A percentile compares a stretch with the other conserved stretches of the same genome.
Evolutionary conservation across 1,140 invertebrate species (phyloP).

Genomic region (Phocides pigmalion): DNA sequence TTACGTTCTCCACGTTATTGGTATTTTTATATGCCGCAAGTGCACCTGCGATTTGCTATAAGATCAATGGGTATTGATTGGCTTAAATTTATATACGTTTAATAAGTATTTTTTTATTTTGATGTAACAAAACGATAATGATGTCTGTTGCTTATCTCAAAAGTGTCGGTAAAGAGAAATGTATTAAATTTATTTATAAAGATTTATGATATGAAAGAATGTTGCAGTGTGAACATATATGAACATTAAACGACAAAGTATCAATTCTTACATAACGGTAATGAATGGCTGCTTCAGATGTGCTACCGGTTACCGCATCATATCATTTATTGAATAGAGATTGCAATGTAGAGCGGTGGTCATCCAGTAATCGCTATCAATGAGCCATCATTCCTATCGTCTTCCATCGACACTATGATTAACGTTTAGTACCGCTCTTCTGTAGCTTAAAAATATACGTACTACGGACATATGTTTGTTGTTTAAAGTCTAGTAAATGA

Average conservation of each 20-base stretch:
- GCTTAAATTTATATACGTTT: not conserved
- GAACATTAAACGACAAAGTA: slow-evolving; percentile 9
- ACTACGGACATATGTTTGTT: slow-evolving; percentile 16
- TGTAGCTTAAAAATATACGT: not conserved
- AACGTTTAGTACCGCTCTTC: slow-evolving; percentile 4
- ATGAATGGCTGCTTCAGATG: slow-evolving; percentile 7
- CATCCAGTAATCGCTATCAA: slow-evolving; percentile 2
- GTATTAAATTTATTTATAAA: too few relatives aligned
- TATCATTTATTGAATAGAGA: slow-evolving; percentile 28
- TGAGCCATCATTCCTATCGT: slow-evolving; percentile 1
- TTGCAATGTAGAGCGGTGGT: slow-evolving; percentile 13
- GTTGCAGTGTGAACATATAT: too few relatives aligned
- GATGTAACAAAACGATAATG: not conserved
- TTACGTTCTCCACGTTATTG: slow-evolving; percentile 26
- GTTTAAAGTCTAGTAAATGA: too few relatives aligned
- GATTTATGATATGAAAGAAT: too few relatives aligned
- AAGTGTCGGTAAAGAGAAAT: too few relatives aligned
- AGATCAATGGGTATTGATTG: slow-evolving; percentile 6
- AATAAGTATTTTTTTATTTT: not conserved
- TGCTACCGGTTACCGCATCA: slow-evolving; percentile 12
- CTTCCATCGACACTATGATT: slow-evolving; percentile 15
- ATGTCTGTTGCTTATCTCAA: too few relatives aligned
- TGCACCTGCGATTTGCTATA: slow-evolving; percentile 9
- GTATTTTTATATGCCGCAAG: slow-evolving; percentile 17
- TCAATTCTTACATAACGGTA: not conserved